Conservation (phyloP, 1,140 invertebrate genomes). For the Monochamus saltuarius region DNA sequence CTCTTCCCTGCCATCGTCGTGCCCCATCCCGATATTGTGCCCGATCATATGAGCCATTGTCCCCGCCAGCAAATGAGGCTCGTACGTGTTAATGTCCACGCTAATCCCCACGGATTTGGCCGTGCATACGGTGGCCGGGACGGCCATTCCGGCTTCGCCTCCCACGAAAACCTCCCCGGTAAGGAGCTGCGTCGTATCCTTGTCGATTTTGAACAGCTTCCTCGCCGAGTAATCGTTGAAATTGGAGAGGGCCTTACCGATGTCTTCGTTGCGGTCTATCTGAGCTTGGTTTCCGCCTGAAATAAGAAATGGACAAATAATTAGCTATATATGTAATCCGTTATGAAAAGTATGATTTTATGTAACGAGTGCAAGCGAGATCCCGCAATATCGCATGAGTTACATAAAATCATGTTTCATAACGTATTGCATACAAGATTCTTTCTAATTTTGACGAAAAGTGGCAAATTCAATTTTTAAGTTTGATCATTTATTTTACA, state of each 20-base stretch:
- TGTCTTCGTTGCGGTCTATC: conserved; percentile 80
- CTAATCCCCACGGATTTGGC: conserved; percentile 88
- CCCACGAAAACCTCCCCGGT: conserved; percentile 81
- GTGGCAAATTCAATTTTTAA: no score
- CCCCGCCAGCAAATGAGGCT: conserved; percentile 86
- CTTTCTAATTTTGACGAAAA: no score
- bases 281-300: conserved; percentile 73
- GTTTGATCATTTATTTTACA: no score
- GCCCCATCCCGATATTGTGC: conserved; percentile 93
- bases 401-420: no score
- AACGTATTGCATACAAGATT: no score
- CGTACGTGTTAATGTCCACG: conserved; percentile 88
- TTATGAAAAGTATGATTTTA: no score
- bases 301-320: conserved; percentile 6
- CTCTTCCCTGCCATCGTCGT: conserved; percentile 85
- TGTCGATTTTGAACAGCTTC: conserved; percentile 77
- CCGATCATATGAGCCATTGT: conserved; percentile 51
- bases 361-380: no score
- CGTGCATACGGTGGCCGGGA: conserved; percentile 88
- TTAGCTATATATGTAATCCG: no score
- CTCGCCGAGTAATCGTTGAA: conserved; percentile 88
- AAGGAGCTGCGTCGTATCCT: conserved; percentile 88
- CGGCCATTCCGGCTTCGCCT: conserved; percentile 87
- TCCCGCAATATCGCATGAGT: no score
- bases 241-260: conserved; percentile 79